A percentile compares a stretch with the other conserved stretches of the same genome.
phyloP scores from a whole-genome alignment of 2,113 vertebrate species.

The Oxyura jamaicensis region DNA sequence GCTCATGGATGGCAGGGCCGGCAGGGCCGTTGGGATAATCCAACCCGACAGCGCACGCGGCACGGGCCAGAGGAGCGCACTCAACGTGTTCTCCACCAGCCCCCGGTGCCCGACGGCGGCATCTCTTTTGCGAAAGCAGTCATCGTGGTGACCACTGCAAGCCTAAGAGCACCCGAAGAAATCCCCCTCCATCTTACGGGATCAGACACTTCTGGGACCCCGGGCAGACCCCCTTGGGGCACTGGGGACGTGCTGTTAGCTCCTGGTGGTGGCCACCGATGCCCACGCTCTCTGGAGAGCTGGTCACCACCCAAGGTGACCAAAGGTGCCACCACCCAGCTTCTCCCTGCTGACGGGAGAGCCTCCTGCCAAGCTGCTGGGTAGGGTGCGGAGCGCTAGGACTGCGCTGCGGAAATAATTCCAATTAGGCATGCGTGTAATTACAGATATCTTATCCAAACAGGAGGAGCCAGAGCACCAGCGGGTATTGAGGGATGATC shows the following conservation, averaged over 20 bases:
- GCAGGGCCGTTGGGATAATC: neutral
- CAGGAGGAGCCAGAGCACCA: slow-evolving; percentile 59
- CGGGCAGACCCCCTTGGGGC: neutral
- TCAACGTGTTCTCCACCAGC: neutral
- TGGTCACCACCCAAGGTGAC: neutral
- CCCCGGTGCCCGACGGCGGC: neutral
- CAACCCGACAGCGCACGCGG: neutral
- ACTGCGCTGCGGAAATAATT: slow-evolving; percentile 49
- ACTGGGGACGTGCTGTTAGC: neutral
- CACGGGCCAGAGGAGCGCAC: neutral
- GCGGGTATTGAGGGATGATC: slow-evolving; percentile 2
- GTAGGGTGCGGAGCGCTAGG: neutral
- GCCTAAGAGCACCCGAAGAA: neutral
- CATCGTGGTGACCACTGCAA: accelerated
- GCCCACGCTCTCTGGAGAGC: neutral
- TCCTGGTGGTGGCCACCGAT: neutral
- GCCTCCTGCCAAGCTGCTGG: neutral
- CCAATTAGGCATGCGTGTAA: slow-evolving; percentile 64
- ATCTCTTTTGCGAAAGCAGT: neutral
- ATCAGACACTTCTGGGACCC: neutral
- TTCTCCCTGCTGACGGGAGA: neutral
- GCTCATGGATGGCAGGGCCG: neutral
- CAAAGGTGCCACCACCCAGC: neutral
- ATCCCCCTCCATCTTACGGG: neutral
- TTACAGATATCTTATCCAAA: slow-evolving; percentile 49